phyloP scores from a whole-genome alignment of 1,140 invertebrate species.

The Dreissena rostriformis region DNA sequence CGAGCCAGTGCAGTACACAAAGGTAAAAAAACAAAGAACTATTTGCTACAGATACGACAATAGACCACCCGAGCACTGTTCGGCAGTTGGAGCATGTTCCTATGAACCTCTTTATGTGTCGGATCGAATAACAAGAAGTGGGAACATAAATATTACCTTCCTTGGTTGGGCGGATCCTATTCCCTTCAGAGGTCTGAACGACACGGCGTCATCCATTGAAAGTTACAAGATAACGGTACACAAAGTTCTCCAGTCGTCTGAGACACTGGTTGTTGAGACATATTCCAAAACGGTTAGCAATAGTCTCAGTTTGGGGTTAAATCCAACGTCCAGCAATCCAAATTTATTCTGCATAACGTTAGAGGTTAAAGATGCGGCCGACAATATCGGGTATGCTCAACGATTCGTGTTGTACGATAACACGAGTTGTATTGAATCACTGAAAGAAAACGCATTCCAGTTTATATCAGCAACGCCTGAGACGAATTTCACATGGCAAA shows the following conservation, averaged over 20 bases:
- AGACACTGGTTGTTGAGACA: background rate
- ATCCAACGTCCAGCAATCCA: background rate
- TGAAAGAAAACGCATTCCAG: no score
- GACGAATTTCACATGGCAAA: no score
- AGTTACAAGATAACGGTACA: background rate
- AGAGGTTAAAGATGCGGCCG: slow-evolving; percentile 30
- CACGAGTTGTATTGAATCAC: no score
- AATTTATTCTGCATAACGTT: background rate
- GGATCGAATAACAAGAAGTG: background rate
- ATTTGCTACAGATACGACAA: slow-evolving; percentile 17
- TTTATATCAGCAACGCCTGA: no score
- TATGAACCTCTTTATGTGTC: background rate
- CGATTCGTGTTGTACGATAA: no score
- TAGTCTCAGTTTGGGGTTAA: background rate
- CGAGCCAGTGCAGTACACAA: background rate
- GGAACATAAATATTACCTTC: background rate
- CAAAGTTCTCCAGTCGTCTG: background rate
- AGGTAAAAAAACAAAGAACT: background rate
- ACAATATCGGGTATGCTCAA: no score
- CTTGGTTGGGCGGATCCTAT: slow-evolving; percentile 10
- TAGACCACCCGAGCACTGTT: background rate
- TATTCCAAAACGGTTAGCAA: background rate
- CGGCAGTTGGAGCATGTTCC: background rate
- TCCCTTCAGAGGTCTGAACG: background rate
- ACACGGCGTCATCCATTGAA: slow-evolving; percentile 10